Evolutionary conservation across 1,140 invertebrate species (phyloP).

Genomic region (Tribolium madens): DNA sequence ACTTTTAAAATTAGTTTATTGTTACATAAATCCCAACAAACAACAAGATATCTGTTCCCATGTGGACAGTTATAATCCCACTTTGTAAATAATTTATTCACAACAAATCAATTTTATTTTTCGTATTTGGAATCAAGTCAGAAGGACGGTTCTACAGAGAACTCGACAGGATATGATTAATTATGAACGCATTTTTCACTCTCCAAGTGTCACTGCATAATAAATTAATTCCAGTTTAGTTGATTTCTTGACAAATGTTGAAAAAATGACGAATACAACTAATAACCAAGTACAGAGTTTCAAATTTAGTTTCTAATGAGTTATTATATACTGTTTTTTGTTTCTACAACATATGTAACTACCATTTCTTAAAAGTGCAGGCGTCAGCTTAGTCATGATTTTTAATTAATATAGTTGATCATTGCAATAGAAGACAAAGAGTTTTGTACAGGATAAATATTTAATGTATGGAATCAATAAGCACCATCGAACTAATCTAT

Average conservation of each 20-base stretch:
- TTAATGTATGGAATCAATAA: not conserved
- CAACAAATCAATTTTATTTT: not conserved
- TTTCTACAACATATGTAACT: no score
- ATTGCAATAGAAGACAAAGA: not conserved
- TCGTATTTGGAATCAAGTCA: not conserved
- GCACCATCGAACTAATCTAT: not conserved
- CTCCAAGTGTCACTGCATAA: not conserved
- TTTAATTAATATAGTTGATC: not conserved
- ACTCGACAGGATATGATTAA: not conserved
- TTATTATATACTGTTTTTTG: no score
- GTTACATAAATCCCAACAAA: not conserved
- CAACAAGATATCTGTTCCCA: not conserved
- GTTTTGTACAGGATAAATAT: not conserved
- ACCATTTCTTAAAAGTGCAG: not conserved
- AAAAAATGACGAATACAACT: not conserved
- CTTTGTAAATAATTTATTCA: not conserved
- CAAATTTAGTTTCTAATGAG: not conserved
- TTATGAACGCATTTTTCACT: not conserved
- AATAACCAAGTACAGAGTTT: no score
- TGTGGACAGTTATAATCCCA: no score
- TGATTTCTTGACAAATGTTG: not conserved
- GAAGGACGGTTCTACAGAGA: not conserved
- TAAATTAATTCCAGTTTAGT: not conserved
- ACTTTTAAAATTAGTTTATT: not conserved
- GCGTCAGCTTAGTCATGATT: conserved; percentile 8